Evolutionary conservation across 2,797 vertebrate genomes (phyloP), one percentile per base, ranked within the genome.

Genomic region (Hypotaenidia okinawae): DNA sequence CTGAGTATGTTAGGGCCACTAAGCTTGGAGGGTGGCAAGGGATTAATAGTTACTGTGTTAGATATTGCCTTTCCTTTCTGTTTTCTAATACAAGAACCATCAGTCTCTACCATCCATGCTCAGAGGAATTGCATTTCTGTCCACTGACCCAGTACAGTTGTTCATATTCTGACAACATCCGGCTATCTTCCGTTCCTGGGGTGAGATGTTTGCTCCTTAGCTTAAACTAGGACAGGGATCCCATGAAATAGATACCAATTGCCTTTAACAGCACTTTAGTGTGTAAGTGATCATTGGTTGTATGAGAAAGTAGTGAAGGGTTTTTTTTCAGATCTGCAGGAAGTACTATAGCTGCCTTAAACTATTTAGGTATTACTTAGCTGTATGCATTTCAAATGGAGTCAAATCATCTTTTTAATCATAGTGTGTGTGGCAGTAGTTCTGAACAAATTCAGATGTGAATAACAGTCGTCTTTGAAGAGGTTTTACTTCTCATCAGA

Each of bases 171-270:
- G 58, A 58, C 51, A 75, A 9, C 37, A 62, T 75, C 11, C 25
- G 74, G 23, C 43, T 32, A 16, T 79, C 58, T 67, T 72, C 39
- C 64, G 10, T 33, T 88, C 49, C 39, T 81, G 45, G 33, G 32
- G 55, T 3, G 45, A 86, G 51, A 13, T 0, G 0, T n/a, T 83
- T 0, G 2, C 19, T 35, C 35, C 24, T 14, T 55, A 32, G 37
- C 33, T 89, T 80, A 69, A 72, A 5, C 9, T 75, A 16, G 61
- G 77, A 14, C 21, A 62, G 55, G n/a, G 24, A 45, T 85, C 32
- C 32, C 4, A 1, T 45, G 19, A 37, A 35, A 45, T 6, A 52
- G 66, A 11, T 57, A 12, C 1, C 9, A 3, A 3, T 64, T 81
- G 8, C 68, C 16, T 27, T 24, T 57, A 32, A 37, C 13, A 54